Evolutionary conservation across 2,888 invertebrate species (phyloP).

Genomic region (Brachynemurus nebulosus): DNA sequence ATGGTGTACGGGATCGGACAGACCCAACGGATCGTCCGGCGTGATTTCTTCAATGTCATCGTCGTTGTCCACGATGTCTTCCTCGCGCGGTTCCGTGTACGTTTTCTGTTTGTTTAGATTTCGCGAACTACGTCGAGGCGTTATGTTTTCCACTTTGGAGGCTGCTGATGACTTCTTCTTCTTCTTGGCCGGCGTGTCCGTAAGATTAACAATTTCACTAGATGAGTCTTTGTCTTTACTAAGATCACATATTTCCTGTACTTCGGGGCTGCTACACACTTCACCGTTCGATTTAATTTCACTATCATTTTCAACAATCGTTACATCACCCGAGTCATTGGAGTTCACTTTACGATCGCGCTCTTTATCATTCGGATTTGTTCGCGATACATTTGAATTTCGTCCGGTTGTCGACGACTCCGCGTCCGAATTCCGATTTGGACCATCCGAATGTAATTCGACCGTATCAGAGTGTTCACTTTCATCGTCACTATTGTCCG

Average conservation of each 20-base stretch:
- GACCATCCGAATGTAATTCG: slow-evolving; percentile 21
- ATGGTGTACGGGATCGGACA: slow-evolving; percentile 22
- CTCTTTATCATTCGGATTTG: too few species aligned
- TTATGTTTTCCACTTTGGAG: slow-evolving; percentile 25
- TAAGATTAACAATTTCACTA: slow-evolving; percentile 24
- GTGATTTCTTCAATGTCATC: slow-evolving; percentile 43
- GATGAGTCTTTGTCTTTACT: slow-evolving; percentile 31
- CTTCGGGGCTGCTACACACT: slow-evolving; percentile 28
- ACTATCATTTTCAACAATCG: slow-evolving; percentile 25
- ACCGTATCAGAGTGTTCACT: neutral
- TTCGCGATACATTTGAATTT: neutral
- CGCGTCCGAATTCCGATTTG: slow-evolving; percentile 17
- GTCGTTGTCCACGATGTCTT: slow-evolving; percentile 30
- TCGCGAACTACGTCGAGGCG: slow-evolving; percentile 39
- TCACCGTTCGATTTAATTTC: slow-evolving; percentile 17
- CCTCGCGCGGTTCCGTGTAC: slow-evolving; percentile 30
- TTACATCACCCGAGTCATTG: slow-evolving; percentile 29
- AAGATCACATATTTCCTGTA: slow-evolving; percentile 30
- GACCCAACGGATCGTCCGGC: slow-evolving; percentile 42
- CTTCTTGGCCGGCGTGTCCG: slow-evolving; percentile 32
- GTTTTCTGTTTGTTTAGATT: slow-evolving; percentile 42
- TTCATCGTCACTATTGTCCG: slow-evolving; percentile 32
- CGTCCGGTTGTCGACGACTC: slow-evolving; percentile 9
- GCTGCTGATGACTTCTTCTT: slow-evolving; percentile 20
- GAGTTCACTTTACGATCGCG: slow-evolving; percentile 12